Evolutionary conservation across 2,888 invertebrate species (phyloP).

Genomic region (Rhorus exstirpatorius): DNA sequence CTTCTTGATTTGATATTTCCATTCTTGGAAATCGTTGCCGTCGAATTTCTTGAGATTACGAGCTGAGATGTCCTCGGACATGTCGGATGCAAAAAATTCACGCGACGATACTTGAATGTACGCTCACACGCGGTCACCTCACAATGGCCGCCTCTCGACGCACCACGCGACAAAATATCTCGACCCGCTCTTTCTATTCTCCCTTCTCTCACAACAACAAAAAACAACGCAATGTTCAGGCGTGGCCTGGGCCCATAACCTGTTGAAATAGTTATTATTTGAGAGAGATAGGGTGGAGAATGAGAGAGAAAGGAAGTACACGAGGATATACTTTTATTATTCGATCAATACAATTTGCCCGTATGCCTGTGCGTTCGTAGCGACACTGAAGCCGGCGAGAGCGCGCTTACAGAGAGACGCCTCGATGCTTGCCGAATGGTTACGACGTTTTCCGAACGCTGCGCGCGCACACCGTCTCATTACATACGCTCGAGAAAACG

Average conservation of each 20-base stretch:
- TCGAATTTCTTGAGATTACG: conserved; percentile 56
- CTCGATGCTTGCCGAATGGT: no score
- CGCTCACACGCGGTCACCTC: conserved; percentile 9
- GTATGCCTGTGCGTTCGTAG: no score
- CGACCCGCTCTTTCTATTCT: not conserved
- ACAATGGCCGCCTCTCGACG: conserved; percentile 22
- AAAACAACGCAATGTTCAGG: conserved; percentile 25
- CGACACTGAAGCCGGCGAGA: no score
- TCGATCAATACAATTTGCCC: no score
- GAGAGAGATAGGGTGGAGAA: no score
- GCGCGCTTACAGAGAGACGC: no score
- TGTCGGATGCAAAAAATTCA: conserved; percentile 77
- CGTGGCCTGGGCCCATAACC: conserved; percentile 56
- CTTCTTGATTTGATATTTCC: conserved; percentile 56
- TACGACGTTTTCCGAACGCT: no score
- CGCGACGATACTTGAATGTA: not conserved
- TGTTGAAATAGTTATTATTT: not conserved
- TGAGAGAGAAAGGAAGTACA: no score
- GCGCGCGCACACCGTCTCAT: no score
- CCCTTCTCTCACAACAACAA: conserved; percentile 35
- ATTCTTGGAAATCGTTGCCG: conserved; percentile 60
- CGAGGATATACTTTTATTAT: no score
- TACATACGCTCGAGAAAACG: no score
- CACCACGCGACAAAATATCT: conserved; percentile 4
- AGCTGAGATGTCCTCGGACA: conserved; percentile 62